These are phyloP conservation scores for Caenorhabditis latens DNA, from an alignment of 1,140 invertebrate species.

Conservation along the genomic window DNA sequence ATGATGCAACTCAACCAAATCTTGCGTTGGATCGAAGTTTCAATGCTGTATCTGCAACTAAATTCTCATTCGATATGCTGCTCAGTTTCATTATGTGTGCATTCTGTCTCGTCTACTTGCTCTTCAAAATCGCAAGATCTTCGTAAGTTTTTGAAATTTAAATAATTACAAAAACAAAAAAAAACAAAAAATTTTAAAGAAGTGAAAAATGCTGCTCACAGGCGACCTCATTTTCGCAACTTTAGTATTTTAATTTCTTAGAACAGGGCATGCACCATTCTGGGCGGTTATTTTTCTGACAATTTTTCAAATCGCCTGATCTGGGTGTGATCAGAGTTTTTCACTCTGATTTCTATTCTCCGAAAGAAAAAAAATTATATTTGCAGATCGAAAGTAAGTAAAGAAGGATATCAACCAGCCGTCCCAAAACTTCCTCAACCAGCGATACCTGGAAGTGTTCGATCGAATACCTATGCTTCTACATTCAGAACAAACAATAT, in stretches of 20 bases:
- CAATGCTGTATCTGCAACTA: slow-evolving; percentile 51
- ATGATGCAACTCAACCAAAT: slow-evolving; percentile 54
- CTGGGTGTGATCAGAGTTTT: no score
- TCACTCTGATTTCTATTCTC: background rate
- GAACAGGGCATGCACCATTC: no score
- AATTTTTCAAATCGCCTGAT: no score
- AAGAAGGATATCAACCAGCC: slow-evolving; percentile 66
- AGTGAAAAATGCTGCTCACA: background rate
- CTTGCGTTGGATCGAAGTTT: slow-evolving; percentile 42
- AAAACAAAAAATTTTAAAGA: background rate
- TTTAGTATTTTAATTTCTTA: no score
- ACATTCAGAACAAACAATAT: slow-evolving; percentile 32
- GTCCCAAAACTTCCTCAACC: slow-evolving; percentile 61
- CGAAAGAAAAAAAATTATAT: background rate
- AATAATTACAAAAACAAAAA: background rate
- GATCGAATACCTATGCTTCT: slow-evolving; percentile 61
- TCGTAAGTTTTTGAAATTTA: slow-evolving; percentile 9
- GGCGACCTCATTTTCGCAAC: no score
- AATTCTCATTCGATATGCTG: slow-evolving; percentile 54
- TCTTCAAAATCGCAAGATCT: slow-evolving; percentile 51
- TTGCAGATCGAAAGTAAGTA: slow-evolving; percentile 54
- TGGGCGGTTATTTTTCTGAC: no score
- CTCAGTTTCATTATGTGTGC: slow-evolving; percentile 62
- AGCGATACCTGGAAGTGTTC: slow-evolving; percentile 56
- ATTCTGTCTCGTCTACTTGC: slow-evolving; percentile 49